phyloP scores from a whole-genome alignment of 2,113 vertebrate genomes.

The Rhodinocichla rosea region DNA sequence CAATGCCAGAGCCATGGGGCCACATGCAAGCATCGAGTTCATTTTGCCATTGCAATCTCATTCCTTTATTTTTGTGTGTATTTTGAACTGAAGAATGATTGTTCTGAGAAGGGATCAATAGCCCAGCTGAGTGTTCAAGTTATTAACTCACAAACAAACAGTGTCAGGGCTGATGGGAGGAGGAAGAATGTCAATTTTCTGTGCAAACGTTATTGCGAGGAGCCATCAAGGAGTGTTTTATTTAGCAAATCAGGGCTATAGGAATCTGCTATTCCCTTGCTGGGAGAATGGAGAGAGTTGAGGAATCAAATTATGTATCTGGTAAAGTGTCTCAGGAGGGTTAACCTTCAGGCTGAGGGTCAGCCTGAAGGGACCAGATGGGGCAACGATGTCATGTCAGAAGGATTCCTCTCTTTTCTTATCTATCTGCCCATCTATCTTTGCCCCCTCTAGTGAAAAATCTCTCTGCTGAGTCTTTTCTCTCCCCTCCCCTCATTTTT shows the following conservation, averaged over 20 bases:
- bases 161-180: not conserved
- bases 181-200: slow-evolving; percentile 59
- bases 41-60: not conserved
- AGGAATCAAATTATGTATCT: not conserved
- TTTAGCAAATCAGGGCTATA: slow-evolving; percentile 32
- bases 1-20: not conserved
- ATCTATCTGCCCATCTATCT: not conserved
- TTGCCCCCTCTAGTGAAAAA: not conserved
- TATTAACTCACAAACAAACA: slow-evolving; percentile 68
- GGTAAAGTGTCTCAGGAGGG: not conserved
- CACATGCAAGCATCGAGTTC: fast-evolving
- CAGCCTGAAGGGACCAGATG: not conserved
- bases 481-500: not conserved
- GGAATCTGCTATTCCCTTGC: not conserved
- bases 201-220: slow-evolving; percentile 21
- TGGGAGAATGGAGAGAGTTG: not conserved
- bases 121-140: not conserved
- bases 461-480: not conserved
- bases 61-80: not conserved
- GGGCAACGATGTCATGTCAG: not conserved
- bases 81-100: slow-evolving; percentile 24
- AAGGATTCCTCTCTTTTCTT: not conserved
- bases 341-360: not conserved
- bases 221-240: slow-evolving; percentile 47
- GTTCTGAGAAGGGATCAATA: slow-evolving; percentile 46